Conservation (phyloP, 2,113 vertebrate species). For the Chelonoidis abingdonii region DNA sequence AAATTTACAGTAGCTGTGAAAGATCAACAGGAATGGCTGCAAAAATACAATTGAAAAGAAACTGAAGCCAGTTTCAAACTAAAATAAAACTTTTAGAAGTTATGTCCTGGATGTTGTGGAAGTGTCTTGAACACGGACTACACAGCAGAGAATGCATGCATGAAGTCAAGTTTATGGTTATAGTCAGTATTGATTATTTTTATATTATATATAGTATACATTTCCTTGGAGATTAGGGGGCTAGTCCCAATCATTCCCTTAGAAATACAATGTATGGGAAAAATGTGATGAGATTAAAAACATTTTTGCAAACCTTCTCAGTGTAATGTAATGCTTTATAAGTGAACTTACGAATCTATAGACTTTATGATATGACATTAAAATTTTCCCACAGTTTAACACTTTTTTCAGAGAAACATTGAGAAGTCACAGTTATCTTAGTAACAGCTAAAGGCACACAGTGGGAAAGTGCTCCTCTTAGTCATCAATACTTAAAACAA, state of each 20-base stretch:
- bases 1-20: background rate
- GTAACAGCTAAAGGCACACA: conserved; percentile 72
- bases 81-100: rapidly evolving
- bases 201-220: background rate
- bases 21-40: background rate
- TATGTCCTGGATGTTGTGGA: background rate
- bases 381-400: conserved; percentile 31
- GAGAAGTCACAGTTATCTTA: conserved; percentile 45
- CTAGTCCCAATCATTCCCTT: background rate
- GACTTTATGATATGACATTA: background rate
- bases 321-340: background rate
- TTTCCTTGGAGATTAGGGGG: background rate
- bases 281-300: background rate
- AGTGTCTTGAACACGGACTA: background rate
- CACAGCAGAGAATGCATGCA: background rate
- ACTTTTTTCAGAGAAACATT: conserved; percentile 33
- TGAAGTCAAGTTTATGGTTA: background rate
- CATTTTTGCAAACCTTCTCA: background rate
- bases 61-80: background rate
- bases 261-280: background rate
- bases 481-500: conserved; percentile 38
- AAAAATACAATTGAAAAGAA: background rate
- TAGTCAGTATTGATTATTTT: background rate
- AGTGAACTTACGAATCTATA: background rate
- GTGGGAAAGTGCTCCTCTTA: conserved; percentile 23